phyloP scores from a whole-genome alignment of 2,797 vertebrate genomes.

The Xenopus petersii region DNA sequence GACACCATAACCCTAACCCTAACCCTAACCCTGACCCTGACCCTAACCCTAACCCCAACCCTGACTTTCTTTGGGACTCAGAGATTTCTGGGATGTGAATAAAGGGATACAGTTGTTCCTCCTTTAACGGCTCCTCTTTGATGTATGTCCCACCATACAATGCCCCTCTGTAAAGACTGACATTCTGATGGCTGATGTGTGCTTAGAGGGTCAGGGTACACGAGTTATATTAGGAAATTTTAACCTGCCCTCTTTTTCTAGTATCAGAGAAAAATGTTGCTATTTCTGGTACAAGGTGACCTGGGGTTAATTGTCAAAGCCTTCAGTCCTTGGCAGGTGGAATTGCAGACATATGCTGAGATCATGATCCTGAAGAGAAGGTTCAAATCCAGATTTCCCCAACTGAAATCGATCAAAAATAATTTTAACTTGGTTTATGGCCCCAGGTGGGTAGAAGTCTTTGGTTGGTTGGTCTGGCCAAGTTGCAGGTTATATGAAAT shows the following conservation, averaged over 20 bases:
- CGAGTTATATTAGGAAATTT: slow-evolving; percentile 31
- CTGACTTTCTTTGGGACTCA: no score
- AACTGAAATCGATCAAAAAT: no score
- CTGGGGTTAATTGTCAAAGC: slow-evolving; percentile 36
- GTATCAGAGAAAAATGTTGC: slow-evolving; percentile 35
- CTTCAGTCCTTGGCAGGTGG: slow-evolving; percentile 37
- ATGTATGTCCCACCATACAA: neutral
- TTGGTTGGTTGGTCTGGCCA: no score
- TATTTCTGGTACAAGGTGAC: slow-evolving; percentile 34
- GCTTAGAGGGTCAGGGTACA: slow-evolving; percentile 11
- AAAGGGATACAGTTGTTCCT: neutral
- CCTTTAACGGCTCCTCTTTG: neutral
- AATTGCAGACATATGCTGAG: slow-evolving; percentile 34
- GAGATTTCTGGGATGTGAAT: no score
- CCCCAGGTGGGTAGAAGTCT: no score
- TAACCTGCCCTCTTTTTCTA: slow-evolving; percentile 22
- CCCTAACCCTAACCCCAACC: no score
- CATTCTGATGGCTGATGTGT: neutral
- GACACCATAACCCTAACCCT: no score
- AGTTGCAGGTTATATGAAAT: no score
- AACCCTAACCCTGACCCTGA: no score
- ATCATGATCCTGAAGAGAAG: no score
- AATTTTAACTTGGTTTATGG: no score
- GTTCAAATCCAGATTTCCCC: no score
- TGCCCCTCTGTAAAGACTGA: neutral